Evolutionary conservation across 2,113 vertebrate genomes (phyloP), one percentile per base, ranked within the genome.

Genomic region (Baryphthengus martii): DNA sequence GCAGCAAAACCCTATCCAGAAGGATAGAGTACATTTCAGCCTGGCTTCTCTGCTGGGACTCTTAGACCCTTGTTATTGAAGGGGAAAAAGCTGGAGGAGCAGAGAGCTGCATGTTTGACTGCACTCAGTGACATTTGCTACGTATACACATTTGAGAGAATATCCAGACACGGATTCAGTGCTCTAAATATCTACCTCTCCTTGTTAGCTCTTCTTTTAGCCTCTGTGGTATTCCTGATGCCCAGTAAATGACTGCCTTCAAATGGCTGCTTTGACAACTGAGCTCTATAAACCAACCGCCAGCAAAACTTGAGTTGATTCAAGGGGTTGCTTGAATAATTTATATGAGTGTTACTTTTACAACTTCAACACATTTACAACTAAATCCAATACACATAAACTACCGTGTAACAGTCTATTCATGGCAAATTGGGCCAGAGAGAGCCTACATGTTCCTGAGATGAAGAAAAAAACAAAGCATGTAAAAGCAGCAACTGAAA

Each of bases 311-410:
- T 11, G 5, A 94, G 88, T 74, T 94, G 82, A 97, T 96, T 89
- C 68, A 92, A 95, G 77, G 62, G 90, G 33, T 79, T 95, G 15
- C 47, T 75, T 95, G 56, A 97, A 97, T 96, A 96, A 97, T 96
- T 94, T 93, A 95, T 88, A 55, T 21, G 26, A 88, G 33, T 85
- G 83, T 90, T 97, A 95, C 90, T 97, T 96, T 95, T 97, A 93
- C 89, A 96, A 93, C 72, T 87, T 94, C 61, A 86, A 75, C 62
- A 95, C 59, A 89, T 74, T 83, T 88, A 94, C 56, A 91, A 62
- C 66, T 73, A 90, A 97, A 94, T 92, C 53, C 45, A 96, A 72
- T 85, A 85, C 28, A 90, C 50, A 81, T 66, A 58, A 93, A 56
- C 73, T 86, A 82, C 55, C 26, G 33, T 62, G 8, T 71, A 72